Conservation (phyloP, 2,113 vertebrate species). For the Globicephala melas region DNA sequence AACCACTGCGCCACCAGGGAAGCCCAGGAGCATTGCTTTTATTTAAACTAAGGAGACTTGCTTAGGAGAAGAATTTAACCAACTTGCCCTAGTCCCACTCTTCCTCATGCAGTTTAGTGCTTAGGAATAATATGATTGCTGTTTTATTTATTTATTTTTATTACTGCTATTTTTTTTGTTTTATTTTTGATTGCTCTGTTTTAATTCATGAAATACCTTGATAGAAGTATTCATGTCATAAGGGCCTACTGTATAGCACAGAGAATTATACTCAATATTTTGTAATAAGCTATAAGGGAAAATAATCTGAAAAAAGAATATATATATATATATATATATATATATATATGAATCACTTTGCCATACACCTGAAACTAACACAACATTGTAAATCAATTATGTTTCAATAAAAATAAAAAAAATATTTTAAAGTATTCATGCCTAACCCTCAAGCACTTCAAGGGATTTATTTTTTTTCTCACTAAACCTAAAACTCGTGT, state of each 20-base stretch:
- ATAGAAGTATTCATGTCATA: background rate
- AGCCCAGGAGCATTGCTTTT: background rate
- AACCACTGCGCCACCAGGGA: too few relatives aligned
- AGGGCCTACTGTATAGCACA: too few relatives aligned
- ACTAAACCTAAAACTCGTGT: background rate
- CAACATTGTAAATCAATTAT: background rate
- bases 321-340: too few relatives aligned
- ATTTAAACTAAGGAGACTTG: background rate
- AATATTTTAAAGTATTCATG: background rate
- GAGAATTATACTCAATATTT: too few relatives aligned
- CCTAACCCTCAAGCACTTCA: background rate
- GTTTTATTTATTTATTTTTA: background rate
- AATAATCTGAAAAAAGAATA: too few relatives aligned
- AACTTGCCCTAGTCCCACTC: background rate
- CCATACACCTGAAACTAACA: background rate
- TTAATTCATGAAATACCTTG: background rate
- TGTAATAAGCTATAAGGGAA: too few relatives aligned
- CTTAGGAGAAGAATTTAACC: background rate
- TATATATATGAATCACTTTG: background rate
- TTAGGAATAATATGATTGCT: background rate
- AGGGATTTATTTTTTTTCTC: background rate
- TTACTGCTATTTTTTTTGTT: background rate
- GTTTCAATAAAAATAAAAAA: background rate
- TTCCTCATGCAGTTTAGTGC: background rate
- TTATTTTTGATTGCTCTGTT: background rate